Percentiles rank a stretch among this genome's conserved stretches.
Evolutionary conservation across 2,113 vertebrate species (phyloP).

Genomic region (Caranx ignobilis): DNA sequence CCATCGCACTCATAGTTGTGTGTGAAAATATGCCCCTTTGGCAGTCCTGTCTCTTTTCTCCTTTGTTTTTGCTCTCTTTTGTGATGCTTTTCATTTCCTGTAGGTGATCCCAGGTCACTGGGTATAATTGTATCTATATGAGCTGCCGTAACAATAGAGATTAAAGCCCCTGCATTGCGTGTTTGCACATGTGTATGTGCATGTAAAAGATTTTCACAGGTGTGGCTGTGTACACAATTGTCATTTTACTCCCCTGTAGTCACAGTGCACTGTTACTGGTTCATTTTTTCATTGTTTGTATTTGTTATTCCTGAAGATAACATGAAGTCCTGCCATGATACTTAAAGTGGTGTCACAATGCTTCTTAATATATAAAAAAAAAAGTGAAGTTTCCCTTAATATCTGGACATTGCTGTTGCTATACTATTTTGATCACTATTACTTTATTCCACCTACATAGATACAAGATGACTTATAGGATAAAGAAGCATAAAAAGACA

Average conservation of each 20-base stretch:
- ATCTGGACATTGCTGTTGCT: constrained; percentile 15
- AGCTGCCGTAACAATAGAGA: constrained; percentile 43
- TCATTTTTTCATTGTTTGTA: constrained; percentile 19
- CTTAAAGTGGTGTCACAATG: constrained; percentile 2
- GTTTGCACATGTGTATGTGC: constrained; percentile 13
- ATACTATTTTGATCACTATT: constrained; percentile 11
- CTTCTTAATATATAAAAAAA: background rate
- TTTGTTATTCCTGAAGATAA: constrained; percentile 40
- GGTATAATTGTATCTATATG: constrained; percentile 67
- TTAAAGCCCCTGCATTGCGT: constrained; percentile 5
- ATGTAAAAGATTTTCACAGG: constrained; percentile 19
- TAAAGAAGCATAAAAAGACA: background rate
- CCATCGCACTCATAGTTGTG: constrained; percentile 19
- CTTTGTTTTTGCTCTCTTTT: constrained; percentile 32
- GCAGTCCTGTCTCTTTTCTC: constrained; percentile 16
- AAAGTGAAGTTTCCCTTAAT: background rate
- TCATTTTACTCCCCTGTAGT: constrained; percentile 25
- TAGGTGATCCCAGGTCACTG: constrained; percentile 61
- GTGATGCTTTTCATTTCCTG: constrained; percentile 74
- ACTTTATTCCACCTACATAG: background rate
- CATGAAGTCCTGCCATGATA: constrained; percentile 13
- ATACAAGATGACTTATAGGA: background rate
- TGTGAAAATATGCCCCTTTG: constrained; percentile 44
- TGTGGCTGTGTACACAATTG: constrained; percentile 4
- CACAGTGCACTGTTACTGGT: constrained; percentile 9